Conservation (phyloP, 2,113 vertebrate genomes). For the Trogon surrucura region DNA sequence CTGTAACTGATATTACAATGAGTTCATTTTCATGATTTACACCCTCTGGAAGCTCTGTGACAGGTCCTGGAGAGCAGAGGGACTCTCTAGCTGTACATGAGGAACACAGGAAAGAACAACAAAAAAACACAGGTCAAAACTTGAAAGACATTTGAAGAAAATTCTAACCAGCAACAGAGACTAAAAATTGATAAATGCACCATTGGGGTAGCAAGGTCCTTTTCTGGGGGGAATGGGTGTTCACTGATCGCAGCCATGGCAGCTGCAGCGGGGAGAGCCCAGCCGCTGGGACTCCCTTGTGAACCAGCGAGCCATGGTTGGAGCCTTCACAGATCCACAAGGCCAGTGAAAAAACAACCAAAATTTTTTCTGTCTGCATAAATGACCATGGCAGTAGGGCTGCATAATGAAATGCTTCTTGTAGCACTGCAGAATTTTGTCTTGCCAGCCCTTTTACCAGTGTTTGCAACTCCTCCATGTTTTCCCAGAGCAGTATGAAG, state of each 20-base stretch:
- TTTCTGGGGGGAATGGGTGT: background rate
- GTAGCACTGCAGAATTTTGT: background rate
- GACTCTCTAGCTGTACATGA: background rate
- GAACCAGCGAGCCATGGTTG: rapidly evolving
- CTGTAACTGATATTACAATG: background rate
- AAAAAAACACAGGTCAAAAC: background rate
- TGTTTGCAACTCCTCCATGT: background rate
- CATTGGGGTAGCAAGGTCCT: rapidly evolving
- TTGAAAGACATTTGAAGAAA: background rate
- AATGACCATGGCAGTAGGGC: background rate
- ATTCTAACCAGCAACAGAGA: background rate
- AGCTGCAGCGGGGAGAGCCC: background rate
- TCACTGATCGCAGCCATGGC: background rate
- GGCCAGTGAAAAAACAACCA: background rate
- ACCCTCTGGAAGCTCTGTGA: background rate
- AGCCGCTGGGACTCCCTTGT: rapidly evolving
- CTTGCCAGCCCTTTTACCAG: background rate
- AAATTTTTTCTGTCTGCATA: background rate
- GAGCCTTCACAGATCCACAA: background rate
- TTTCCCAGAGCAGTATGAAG: background rate
- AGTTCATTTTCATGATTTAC: background rate
- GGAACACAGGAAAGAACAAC: background rate
- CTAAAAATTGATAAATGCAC: background rate
- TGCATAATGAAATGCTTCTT: background rate
- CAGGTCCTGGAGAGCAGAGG: background rate